These are phyloP conservation scores for Theristus sp. DNA, from an alignment of 2,888 invertebrate genomes.

Conservation along the genomic window DNA sequence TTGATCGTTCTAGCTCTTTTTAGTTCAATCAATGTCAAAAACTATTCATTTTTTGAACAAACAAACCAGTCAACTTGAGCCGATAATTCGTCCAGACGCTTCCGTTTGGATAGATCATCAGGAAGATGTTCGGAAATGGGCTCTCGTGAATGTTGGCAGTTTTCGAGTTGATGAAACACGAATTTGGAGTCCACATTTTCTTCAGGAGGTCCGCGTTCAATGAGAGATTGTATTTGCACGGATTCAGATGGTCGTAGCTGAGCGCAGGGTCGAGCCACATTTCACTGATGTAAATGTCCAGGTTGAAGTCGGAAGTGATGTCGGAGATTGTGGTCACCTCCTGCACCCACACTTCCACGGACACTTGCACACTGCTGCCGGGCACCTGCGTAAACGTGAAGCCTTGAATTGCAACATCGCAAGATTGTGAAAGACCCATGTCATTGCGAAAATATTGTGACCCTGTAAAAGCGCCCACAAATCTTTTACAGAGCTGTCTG, in stretches of 20 bases:
- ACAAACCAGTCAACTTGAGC: constrained; percentile 5
- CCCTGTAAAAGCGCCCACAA: too few relatives aligned
- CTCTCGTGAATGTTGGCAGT: constrained; percentile 26
- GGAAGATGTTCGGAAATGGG: constrained; percentile 27
- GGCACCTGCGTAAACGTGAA: neutral
- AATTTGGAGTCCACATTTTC: constrained; percentile 19
- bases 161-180: constrained; percentile 28
- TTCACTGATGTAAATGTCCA: constrained; percentile 28
- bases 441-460: too few relatives aligned
- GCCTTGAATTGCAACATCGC: too few relatives aligned
- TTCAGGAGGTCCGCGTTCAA: constrained; percentile 21
- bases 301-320: constrained; percentile 8
- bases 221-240: constrained; percentile 27
- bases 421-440: too few relatives aligned
- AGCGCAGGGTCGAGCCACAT: constrained; percentile 27
- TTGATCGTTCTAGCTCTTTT: too few relatives aligned
- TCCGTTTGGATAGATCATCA: constrained; percentile 28
- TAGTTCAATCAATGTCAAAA: neutral
- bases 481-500: too few relatives aligned
- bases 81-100: constrained; percentile 11
- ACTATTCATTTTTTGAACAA: neutral
- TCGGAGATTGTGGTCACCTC: constrained; percentile 10
- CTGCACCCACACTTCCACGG: constrained; percentile 10
- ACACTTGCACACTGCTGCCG: constrained; percentile 4
- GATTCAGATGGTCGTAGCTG: constrained; percentile 19